Evolutionary conservation across 2,797 vertebrate genomes (phyloP), one percentile per base, ranked within the genome.

Genomic region (Mus minutoides): DNA sequence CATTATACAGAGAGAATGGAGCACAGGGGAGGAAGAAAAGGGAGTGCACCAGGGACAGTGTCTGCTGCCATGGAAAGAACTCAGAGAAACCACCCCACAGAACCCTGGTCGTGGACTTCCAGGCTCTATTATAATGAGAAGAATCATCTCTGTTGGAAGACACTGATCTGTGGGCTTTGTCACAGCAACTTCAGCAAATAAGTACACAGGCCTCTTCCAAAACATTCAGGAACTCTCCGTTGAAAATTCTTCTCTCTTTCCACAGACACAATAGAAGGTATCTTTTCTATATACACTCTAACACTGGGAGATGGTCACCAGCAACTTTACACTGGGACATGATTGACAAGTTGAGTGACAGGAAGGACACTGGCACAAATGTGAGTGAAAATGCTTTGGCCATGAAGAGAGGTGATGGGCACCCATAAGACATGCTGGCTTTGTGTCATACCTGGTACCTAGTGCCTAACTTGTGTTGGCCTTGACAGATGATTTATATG

Each of bases 391-490:
- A 1, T 60, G 16, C 19, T 10, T 8, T 43, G 34, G 29, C 40
- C 11, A 4, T 2, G 8, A 17, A 6, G 40, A 10, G 69, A 7
- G 43, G 17, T 11, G 3, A 16, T 31, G 0, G 40, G 13, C 0
- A 19, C 34, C 7, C 16, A 22, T 0, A 8, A 24, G 4, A 17
- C 12, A 67, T 89, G 46, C 67, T 22, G 22, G 22, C 14, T 24
- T 4, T 14, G 10, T n/a, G 6, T 64, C 14, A 19, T 24, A 37
- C 1, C 49, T 56, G 73, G 24, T 19, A 62, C 43, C 73, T 14
- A n/a, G 31, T 3, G 4, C 34, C 17, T 37, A 60, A n/a, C 40
- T 67, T 34, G 8, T 46, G 7, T 75, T 90, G 71, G 34, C 31
- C 21, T 83, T 75, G 29, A 78, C 4, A 67, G 26, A 46, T 49